Evolutionary conservation across 1,140 invertebrate species (phyloP), one percentile per base, ranked within the genome.

Genomic region (Drosophila leontia): DNA sequence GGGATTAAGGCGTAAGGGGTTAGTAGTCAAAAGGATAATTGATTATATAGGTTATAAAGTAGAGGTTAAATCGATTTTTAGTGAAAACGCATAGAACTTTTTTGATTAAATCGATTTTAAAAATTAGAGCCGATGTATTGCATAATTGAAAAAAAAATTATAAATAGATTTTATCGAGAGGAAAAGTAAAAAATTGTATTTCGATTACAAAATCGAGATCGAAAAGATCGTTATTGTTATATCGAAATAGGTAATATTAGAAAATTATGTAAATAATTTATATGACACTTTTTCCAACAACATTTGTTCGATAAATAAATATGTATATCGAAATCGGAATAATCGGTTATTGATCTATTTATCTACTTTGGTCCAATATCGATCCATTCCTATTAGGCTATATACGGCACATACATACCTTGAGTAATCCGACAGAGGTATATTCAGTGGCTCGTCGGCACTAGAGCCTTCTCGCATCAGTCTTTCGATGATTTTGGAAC

Each of bases 371-470:
- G 0, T 26, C 3, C 26, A 26, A 26, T 26, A 26, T 26, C 12
- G 1, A 26, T 26, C 12, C 6, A 7, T 47, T 7, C 3, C 2
- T 15, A 15, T 15, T 7, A 7, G 9, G 4, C 1, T 7, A 12
- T 12, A 19, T 55, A 3, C 5, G 1, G 2, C 3, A 19, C 3
- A 19, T 51, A 62, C 50, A 47, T 75, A 97, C 97, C 96, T 97
- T 0, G 97, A 97, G 88, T 97, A 97, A 93, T 97, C 97, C 37
- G 96, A 97, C 12, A 98, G 92, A 57, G 95, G 94, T 67, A 98
- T 97, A 92, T 97, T 97, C 0, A 96, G 95, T 23, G 97, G 97
- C 91, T 97, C 97, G 82, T 98, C 97, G 12, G 97, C 96, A 92
- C 95, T 97, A 1, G 97, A 98, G 3, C 97, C 97, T 93, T 96